Evolutionary conservation across 2,888 invertebrate genomes (phyloP), one percentile per base, ranked within the genome.

Genomic region (Drosophila pseudotalamancana): DNA sequence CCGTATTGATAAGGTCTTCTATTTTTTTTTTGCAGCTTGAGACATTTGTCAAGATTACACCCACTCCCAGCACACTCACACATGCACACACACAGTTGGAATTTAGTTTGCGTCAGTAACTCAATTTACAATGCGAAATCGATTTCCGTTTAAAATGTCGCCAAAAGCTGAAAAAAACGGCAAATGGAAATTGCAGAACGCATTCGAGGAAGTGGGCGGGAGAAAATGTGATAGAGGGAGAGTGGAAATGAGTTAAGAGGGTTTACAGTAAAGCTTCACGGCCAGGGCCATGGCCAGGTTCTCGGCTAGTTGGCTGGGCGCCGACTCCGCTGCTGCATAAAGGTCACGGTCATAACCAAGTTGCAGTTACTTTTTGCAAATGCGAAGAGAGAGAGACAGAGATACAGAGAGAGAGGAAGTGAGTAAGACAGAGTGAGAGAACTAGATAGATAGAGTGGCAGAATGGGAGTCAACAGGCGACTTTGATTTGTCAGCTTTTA

Each of bases 81-180:
- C 27, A 40, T 12, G 16, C 37, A 12, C 6, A 14, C 9, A 31
- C 2, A 11, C 12, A 32, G 3, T 25, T 53, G 31, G 21, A 68
- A 72, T 61, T 51, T 55, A 63, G 73, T 68, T 72, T 72, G 27
- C 72, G 53, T 64, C 60, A 61, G 68, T 72, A 72, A 73, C 65
- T 79, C 61, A 78, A 84, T 84, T 81, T 84, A 29, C 66, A 68
- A 71, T 81, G 32, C 66, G 61, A 77, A 80, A 84, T 81, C 81
- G 84, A 81, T 81, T 81, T 81, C 81, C 81, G 84, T 64, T 84
- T 65, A 65, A 81, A 76, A 63, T 81, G 66, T 73, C 74, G 71
- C 73, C 55, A 65, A 81, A 57, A 49, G 63, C 50, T 27, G 46
- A 43, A 43, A 57, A 46, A 37, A 23, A 46, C 46, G 50, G 49